A percentile compares a stretch with the other conserved stretches of the same genome.
These are phyloP conservation scores for Eulemur rubriventer DNA, from an alignment of 2,797 vertebrate species.

Conservation along the genomic window DNA sequence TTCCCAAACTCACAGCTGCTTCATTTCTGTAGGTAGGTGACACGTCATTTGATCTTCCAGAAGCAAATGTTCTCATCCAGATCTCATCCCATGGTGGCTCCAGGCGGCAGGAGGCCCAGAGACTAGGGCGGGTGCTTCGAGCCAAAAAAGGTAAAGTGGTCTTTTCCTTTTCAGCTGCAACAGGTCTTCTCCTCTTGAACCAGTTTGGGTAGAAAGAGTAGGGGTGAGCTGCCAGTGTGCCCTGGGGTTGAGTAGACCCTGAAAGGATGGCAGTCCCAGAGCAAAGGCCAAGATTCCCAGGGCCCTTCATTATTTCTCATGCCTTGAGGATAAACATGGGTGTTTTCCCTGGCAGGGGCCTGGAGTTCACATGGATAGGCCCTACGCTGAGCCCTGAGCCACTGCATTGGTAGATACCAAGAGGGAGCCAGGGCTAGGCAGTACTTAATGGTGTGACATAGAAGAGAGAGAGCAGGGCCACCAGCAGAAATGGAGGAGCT, in stretches of 20 bases:
- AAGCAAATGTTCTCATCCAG: constrained; percentile 98
- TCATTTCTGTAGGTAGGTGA: constrained; percentile 92
- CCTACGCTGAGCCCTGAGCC: not conserved
- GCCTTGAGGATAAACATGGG: not conserved
- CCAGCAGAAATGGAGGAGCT: not conserved
- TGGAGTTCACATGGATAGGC: not conserved
- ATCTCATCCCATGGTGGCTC: constrained; percentile 99
- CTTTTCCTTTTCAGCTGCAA: not conserved
- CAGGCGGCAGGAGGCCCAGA: constrained; percentile 96
- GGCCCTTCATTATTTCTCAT: not conserved
- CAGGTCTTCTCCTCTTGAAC: not conserved
- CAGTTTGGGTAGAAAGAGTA: not conserved
- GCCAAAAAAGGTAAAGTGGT: constrained; percentile 94
- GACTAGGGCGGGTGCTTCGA: constrained; percentile 95
- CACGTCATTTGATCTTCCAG: constrained; percentile 97
- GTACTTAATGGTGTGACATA: no score
- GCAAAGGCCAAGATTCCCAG: not conserved
- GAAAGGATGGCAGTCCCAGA: not conserved
- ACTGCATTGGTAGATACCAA: not conserved
- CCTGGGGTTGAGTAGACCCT: not conserved
- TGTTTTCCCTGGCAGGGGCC: not conserved
- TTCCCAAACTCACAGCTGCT: not conserved
- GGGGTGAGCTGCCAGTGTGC: not conserved
- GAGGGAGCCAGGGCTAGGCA: not conserved
- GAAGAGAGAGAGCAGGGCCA: not conserved